phyloP scores from a whole-genome alignment of 2,113 vertebrate genomes.

The Dryoscopus gambensis region DNA sequence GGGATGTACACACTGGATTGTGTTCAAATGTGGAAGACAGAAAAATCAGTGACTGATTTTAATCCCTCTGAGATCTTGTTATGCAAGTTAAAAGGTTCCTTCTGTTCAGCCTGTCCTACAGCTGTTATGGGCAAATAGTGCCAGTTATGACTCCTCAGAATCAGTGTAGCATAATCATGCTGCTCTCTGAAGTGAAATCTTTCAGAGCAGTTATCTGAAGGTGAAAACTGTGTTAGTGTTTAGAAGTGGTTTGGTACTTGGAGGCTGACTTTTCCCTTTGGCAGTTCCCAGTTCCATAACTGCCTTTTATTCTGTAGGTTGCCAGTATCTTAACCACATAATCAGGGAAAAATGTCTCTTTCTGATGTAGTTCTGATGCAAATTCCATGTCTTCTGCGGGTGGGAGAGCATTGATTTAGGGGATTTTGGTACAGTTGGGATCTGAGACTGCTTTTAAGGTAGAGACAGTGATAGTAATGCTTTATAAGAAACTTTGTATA shows the following conservation, averaged over 20 bases:
- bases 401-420: background rate
- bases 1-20: background rate
- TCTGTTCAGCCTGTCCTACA: background rate
- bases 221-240: background rate
- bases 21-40: background rate
- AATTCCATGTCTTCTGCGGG: background rate
- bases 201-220: background rate
- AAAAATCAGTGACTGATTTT: background rate
- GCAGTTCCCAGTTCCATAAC: background rate
- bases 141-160: background rate
- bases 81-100: background rate
- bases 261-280: background rate
- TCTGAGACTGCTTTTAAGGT: background rate
- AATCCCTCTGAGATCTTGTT: background rate
- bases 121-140: background rate
- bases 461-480: background rate
- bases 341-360: background rate
- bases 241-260: background rate
- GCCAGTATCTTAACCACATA: background rate
- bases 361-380: background rate
- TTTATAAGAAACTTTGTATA: background rate
- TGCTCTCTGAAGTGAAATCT: background rate
- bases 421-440: background rate
- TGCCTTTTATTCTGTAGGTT: background rate
- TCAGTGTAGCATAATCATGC: background rate